Conservation (phyloP, 2,797 vertebrate species). For the Sebastes baramenuke region DNA sequence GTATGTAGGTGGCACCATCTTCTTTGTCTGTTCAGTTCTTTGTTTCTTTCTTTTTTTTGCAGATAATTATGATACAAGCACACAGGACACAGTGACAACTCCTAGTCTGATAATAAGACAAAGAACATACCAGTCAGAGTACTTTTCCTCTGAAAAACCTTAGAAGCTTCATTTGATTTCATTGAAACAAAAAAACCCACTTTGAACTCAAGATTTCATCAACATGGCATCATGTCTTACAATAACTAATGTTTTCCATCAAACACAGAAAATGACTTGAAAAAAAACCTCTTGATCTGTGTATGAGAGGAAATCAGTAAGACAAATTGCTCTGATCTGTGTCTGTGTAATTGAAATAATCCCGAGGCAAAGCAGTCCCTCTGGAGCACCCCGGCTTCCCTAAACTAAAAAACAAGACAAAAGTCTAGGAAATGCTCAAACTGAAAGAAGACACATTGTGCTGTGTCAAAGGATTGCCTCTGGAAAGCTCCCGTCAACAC, state of each 20-base stretch:
- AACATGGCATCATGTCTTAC: background rate
- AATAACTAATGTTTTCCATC: slow-evolving; percentile 3
- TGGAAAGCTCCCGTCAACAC: background rate
- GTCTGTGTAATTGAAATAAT: background rate
- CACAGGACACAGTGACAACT: background rate
- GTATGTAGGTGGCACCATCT: background rate
- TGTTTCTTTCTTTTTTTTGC: background rate
- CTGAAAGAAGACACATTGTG: slow-evolving; percentile 8
- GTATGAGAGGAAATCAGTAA: background rate
- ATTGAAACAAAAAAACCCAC: background rate
- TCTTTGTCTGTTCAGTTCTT: background rate
- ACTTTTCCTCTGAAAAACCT: background rate
- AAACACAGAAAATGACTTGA: background rate
- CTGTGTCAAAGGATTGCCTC: background rate
- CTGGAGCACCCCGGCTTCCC: slow-evolving; percentile 1
- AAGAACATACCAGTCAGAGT: background rate
- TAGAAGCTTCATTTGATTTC: background rate
- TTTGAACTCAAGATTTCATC: slow-evolving; percentile 6
- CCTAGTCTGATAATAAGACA: background rate
- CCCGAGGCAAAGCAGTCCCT: slow-evolving; percentile 11
- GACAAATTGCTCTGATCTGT: slow-evolving; percentile 13
- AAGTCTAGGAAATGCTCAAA: slow-evolving; percentile 18
- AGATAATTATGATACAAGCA: background rate
- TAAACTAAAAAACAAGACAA: slow-evolving; percentile 27
- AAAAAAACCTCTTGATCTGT: slow-evolving; percentile 12